phyloP scores from a whole-genome alignment of 1,140 invertebrate genomes.

The Drosophila nebulosa region DNA sequence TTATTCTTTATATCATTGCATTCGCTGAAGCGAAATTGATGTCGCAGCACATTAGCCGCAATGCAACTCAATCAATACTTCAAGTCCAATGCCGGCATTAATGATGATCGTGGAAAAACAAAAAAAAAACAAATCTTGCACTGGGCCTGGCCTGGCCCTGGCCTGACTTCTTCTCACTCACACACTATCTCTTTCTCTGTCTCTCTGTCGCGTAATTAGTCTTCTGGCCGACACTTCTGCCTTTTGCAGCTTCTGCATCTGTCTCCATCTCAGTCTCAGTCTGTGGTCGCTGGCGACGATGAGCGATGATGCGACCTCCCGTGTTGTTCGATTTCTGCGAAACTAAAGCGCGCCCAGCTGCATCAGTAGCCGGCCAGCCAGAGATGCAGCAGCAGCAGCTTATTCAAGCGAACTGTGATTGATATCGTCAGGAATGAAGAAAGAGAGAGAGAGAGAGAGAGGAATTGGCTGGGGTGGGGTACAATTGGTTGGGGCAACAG shows the following conservation, averaged over 20 bases:
- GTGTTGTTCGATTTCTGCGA: slow-evolving; percentile 75
- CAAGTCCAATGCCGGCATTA: slow-evolving; percentile 58
- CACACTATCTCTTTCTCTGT: slow-evolving; percentile 16
- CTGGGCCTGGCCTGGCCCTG: neutral
- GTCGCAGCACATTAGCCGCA: slow-evolving; percentile 77
- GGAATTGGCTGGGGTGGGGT: neutral
- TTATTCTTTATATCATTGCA: neutral
- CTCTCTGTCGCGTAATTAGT: slow-evolving; percentile 66
- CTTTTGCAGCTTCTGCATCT: slow-evolving; percentile 18
- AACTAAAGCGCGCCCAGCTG: slow-evolving; percentile 74
- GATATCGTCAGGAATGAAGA: slow-evolving; percentile 63
- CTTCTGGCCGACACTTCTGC: slow-evolving; percentile 69
- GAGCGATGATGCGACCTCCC: slow-evolving; percentile 76
- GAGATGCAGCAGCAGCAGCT: slow-evolving; percentile 41
- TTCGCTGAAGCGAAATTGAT: slow-evolving; percentile 52
- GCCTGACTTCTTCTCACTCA: neutral
- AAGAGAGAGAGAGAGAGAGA: neutral
- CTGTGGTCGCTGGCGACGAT: slow-evolving; percentile 42
- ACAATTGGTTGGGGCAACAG: neutral
- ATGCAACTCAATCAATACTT: slow-evolving; percentile 75
- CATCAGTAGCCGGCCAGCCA: slow-evolving; percentile 61
- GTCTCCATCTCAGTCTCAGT: neutral
- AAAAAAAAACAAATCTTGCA: slow-evolving; percentile 4
- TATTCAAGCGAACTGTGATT: slow-evolving; percentile 72
- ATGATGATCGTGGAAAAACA: slow-evolving; percentile 48